Base-by-base conservation (phyloP, 35 echinoderm and acorn worm genomes). In the Patiria miniata region DNA sequence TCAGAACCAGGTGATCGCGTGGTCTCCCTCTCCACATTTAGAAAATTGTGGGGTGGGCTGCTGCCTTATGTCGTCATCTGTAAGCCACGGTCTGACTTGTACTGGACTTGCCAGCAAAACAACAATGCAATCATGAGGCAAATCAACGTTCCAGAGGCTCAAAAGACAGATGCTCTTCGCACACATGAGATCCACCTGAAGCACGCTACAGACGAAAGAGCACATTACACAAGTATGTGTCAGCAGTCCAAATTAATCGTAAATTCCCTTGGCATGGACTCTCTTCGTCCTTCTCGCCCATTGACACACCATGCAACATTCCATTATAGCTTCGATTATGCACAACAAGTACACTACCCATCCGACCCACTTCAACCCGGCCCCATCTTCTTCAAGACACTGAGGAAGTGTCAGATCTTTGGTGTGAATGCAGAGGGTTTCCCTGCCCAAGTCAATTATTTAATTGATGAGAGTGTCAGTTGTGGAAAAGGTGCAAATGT, bases 261-360 rank as follows among this genome's bases (percentile, higher is more conserved):
- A 39, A 40, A 17, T 55, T 23, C 12, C 18, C 55, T 32, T 56
- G 55, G 36, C 21, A 50, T 36, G n/a, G 9, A 37, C 23, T 18
- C 81, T 37, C 81, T 93, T 28, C 58, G 51, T 39, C 14, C 17
- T 32, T 37, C 83, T 78, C 12, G 18, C 1, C 77, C 81, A 8
- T 93, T 68, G 61, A 79, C 84, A 8, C 83, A 19, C 34, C 18
- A 82, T 23, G 53, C 51, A 26, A 14, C 76, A 2, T 85, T 90
- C n/a, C 83, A 95, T 77, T 91, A 95, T 39, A 79, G 59, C 19
- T 91, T 95, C 36, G 89, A 95, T 52, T 95, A 84, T 77, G 93
- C 93, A 9, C 89, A 95, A 58, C 80, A 95, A 50, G 88, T 90
- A 7, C 83, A 92, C 56, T 91, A 61, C 38, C 89, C 89, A 8